Percentiles rank a stretch among this genome's conserved stretches.
These are phyloP conservation scores for Megaceryle alcyon DNA, from an alignment of 2,797 vertebrate species.

Conservation along the genomic window DNA sequence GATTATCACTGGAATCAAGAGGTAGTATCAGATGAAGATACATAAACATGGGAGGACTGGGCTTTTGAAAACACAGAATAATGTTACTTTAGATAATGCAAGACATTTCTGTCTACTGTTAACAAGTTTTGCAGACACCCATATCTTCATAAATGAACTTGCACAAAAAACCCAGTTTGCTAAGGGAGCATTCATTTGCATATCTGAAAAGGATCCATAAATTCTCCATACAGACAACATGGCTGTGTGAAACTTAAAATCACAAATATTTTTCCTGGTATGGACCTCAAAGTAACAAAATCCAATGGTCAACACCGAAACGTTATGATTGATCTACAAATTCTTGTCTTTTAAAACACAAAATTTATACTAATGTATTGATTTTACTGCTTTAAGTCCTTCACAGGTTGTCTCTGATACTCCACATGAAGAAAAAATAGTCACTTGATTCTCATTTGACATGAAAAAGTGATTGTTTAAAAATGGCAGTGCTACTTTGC, in stretches of 20 bases:
- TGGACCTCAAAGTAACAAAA: neutral
- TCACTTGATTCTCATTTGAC: neutral
- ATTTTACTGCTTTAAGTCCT: neutral
- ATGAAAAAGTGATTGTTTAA: neutral
- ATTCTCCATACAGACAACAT: rapidly evolving
- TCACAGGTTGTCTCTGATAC: neutral
- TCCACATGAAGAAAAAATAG: rapidly evolving
- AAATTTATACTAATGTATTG: neutral
- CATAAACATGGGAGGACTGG: neutral
- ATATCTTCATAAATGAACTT: neutral
- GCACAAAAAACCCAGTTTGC: neutral
- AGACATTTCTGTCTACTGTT: neutral
- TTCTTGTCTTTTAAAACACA: neutral
- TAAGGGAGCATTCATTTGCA: neutral
- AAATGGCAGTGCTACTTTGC: neutral
- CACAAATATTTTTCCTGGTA: neutral
- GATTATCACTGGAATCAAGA: neutral
- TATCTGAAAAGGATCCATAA: neutral
- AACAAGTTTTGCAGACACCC: neutral
- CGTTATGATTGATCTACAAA: neutral
- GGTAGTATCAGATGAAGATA: neutral
- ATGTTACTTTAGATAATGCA: neutral
- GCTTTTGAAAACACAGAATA: neutral
- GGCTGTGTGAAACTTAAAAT: neutral
- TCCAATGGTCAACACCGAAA: neutral